These are phyloP conservation scores for Holcopasites calliopsidis DNA, from an alignment of 1,140 invertebrate genomes.

Conservation along the genomic window DNA sequence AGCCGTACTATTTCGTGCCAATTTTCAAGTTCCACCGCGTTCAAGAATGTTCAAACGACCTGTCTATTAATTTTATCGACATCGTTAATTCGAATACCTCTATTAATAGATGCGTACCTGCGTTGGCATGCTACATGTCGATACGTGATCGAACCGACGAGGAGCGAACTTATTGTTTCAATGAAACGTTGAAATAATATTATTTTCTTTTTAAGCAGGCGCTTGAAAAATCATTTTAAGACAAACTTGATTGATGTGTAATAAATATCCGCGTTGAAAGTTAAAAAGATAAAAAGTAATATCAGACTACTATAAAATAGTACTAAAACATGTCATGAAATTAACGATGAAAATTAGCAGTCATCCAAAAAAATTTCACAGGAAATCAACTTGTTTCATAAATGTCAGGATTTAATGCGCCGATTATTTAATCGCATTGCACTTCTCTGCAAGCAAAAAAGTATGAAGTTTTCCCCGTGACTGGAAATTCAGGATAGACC, in stretches of 20 bases:
- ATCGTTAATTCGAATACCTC: conserved; percentile 32
- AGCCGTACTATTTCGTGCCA: background rate
- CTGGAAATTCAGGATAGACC: background rate
- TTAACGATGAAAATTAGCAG: too few species aligned
- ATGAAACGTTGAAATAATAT: background rate
- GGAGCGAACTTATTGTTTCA: conserved; percentile 14
- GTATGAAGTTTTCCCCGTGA: background rate
- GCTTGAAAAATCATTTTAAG: too few species aligned
- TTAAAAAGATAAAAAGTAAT: too few species aligned
- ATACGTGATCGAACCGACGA: background rate
- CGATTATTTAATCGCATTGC: background rate
- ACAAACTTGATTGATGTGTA: too few species aligned
- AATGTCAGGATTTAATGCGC: too few species aligned
- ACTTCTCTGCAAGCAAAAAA: background rate
- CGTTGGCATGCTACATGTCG: background rate
- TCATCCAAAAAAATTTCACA: too few species aligned
- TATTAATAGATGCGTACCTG: conserved; percentile 36
- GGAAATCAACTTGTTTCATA: too few species aligned
- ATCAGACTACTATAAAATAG: too few species aligned
- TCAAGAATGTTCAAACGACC: background rate
- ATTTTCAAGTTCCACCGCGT: background rate
- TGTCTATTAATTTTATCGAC: conserved; percentile 20
- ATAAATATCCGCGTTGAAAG: too few species aligned
- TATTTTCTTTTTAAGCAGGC: too few species aligned
- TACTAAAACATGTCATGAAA: too few species aligned